Evolutionary conservation across 2,888 invertebrate species (phyloP), one percentile per base, ranked within the genome.

Genomic region (Agriopis leucophaearia): DNA sequence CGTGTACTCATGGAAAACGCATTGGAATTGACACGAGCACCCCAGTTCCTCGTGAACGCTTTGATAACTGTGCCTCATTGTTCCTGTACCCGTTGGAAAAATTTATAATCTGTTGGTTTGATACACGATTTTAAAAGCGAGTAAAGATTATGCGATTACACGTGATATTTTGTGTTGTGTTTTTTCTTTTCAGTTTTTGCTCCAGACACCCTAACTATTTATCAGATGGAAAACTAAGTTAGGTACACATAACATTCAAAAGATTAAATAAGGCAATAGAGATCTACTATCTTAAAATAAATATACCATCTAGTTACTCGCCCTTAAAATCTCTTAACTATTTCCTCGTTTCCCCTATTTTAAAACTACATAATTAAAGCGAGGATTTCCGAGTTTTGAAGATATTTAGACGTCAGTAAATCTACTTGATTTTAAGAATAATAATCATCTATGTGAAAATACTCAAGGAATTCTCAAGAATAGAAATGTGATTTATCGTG

Each of bases 21-120:
- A 66, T 65, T 59, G 50, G 47, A 61, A 69, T 68, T 68, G 57
- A 63, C 66, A 50, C 64, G 35, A 57, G 55, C 64, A 35, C 16
- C 38, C 15, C 35, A 6, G 15, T 51, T 56, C 27, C 10, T 7
- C 12, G 55, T 61, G n/a, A 57, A 9, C 55, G 50, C 63, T 64
- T 70, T 64, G 61, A 61, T 65, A 55, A 59, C 54, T 36, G 38
- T 50, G 42, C 36, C 44, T 15, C 13, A 51, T 64, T 66, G 60
- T 64, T 64, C 51, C 44, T 18, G 9, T 42, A 3, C 13, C 42
- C 8, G 16, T 38, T 52, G 45, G 52, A 52, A 44, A 52, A 16
- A 38, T 35, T 9, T 27, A n/a, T 35, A 35, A 27, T 38, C n/a
- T n/a, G 13, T 8, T 51, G 27, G 50, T 27, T n/a, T 35, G 8